phyloP scores from a whole-genome alignment of 2,888 invertebrate genomes.

The Sarcophaga rosellei region DNA sequence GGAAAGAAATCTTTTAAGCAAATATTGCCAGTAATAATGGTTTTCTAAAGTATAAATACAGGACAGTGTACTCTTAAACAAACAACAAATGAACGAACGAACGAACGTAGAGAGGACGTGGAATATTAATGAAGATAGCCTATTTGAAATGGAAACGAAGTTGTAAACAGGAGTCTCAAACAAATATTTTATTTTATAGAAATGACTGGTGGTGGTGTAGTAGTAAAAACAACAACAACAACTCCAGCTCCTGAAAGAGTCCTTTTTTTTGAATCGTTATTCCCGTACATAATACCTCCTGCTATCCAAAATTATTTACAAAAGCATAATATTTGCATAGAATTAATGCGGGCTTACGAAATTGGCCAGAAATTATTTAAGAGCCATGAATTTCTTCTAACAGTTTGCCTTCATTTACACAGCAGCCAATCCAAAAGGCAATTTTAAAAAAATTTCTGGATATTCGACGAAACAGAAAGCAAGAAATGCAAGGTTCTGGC shows the following conservation, averaged over 20 bases:
- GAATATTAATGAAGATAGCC: constrained; percentile 45
- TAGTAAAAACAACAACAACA: constrained; percentile 34
- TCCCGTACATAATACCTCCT: too few relatives aligned
- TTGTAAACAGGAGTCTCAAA: background rate
- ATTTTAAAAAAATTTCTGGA: background rate
- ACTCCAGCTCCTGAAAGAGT: background rate
- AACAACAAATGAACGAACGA: background rate
- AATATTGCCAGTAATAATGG: constrained; percentile 53
- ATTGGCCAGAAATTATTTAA: constrained; percentile 29
- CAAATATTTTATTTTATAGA: constrained; percentile 45
- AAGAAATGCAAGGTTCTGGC: background rate
- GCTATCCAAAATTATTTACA: too few relatives aligned
- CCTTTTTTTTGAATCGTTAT: background rate
- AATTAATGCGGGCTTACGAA: constrained; percentile 46
- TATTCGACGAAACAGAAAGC: too few relatives aligned
- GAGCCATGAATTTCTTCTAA: constrained; percentile 26
- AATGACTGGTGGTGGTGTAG: constrained; percentile 41
- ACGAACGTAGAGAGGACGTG: background rate
- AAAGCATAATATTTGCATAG: constrained; percentile 26
- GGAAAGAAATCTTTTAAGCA: constrained; percentile 51
- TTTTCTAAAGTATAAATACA: constrained; percentile 25
- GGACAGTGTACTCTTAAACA: constrained; percentile 32
- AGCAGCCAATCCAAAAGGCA: background rate
- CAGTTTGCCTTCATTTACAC: constrained; percentile 5
- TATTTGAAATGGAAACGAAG: background rate